Percentiles rank a stretch among this genome's conserved stretches.
phyloP scores from a whole-genome alignment of 2,888 invertebrate species.

The Criorhina ranunculi region DNA sequence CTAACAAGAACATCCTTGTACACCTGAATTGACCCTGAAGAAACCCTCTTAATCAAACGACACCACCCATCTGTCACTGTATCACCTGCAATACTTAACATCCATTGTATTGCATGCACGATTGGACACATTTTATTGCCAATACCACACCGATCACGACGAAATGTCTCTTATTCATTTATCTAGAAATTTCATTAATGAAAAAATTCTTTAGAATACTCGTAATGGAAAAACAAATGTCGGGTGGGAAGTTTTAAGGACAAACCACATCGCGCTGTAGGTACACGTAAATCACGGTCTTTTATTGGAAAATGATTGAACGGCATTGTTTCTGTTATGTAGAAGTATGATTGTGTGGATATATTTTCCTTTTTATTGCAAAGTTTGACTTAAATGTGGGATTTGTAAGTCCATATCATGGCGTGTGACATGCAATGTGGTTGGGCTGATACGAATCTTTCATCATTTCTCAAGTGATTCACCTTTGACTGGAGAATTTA shows the following conservation, averaged over 20 bases:
- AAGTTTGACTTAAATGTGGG: neutral
- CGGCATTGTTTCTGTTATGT: neutral
- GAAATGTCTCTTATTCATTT: slow-evolving; percentile 18
- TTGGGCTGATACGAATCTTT: slow-evolving; percentile 10
- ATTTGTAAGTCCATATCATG: slow-evolving; percentile 12
- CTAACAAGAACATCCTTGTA: no score
- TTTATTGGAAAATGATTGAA: slow-evolving; percentile 24
- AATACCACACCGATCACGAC: slow-evolving; percentile 55
- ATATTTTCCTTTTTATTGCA: slow-evolving; percentile 21
- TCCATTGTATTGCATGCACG: slow-evolving; percentile 32
- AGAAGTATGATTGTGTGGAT: slow-evolving; percentile 4
- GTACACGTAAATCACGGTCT: slow-evolving; percentile 32
- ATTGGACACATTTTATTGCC: slow-evolving; percentile 18
- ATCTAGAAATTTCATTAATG: slow-evolving; percentile 35
- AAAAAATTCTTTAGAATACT: slow-evolving; percentile 48
- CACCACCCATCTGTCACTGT: slow-evolving; percentile 1
- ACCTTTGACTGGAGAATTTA: neutral
- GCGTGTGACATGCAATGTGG: slow-evolving; percentile 21
- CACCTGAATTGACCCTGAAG: no score
- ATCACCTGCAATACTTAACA: neutral
- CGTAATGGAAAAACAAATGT: slow-evolving; percentile 26
- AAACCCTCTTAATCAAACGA: neutral
- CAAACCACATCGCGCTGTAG: slow-evolving; percentile 2
- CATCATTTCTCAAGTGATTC: slow-evolving; percentile 7
- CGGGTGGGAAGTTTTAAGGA: slow-evolving; percentile 40